phyloP scores from a whole-genome alignment of 2,113 vertebrate genomes.

The Sylvicapra grimmia region DNA sequence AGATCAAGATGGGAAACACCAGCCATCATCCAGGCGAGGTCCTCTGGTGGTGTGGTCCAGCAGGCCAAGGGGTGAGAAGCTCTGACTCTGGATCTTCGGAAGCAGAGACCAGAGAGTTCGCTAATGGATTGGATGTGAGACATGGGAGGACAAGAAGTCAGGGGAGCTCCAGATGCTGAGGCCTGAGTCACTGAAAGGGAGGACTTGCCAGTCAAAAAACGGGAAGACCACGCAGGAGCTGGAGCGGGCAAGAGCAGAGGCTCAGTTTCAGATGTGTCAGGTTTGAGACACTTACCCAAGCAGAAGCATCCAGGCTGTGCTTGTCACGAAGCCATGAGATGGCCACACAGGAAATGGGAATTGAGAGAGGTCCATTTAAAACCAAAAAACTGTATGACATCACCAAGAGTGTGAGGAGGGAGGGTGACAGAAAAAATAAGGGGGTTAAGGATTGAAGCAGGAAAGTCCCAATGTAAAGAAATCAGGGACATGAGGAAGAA shows the following conservation, averaged over 20 bases:
- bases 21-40: background rate
- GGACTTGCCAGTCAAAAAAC: background rate
- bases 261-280: background rate
- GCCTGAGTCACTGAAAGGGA: background rate
- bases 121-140: background rate
- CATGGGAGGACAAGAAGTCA: background rate
- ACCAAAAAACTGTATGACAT: background rate
- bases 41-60: background rate
- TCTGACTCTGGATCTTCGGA: background rate
- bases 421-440: background rate
- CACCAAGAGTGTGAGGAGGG: background rate
- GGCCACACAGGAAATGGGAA: background rate
- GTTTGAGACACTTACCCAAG: background rate
- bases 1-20: background rate
- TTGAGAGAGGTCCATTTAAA: background rate
- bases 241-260: background rate
- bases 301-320: accelerated
- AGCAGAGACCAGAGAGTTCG: background rate
- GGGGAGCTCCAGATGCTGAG: background rate
- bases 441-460: background rate
- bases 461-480: background rate
- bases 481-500: background rate
- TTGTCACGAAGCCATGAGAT: background rate
- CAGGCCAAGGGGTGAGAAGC: background rate
- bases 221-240: background rate